A percentile compares a stretch with the other conserved stretches of the same genome.
Conservation (phyloP, 2,797 vertebrate genomes). For the Bucorvus abyssinicus region DNA sequence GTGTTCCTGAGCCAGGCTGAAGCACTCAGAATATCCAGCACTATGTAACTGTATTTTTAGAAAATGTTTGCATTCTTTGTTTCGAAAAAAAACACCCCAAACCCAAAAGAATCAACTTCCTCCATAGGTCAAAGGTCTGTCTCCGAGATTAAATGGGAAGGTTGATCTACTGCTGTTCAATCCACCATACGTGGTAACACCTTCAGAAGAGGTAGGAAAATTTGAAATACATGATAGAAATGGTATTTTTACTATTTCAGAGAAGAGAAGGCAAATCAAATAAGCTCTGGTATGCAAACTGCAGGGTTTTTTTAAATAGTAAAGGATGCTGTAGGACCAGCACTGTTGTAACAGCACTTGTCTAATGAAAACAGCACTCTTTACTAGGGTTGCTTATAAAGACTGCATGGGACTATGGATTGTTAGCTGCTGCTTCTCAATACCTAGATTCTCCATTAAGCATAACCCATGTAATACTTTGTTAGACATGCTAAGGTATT, state of each 20-base stretch:
- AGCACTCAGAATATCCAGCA: neutral
- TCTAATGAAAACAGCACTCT: neutral
- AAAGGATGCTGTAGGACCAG: neutral
- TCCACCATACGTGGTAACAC: slow-evolving; percentile 93
- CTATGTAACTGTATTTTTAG: neutral
- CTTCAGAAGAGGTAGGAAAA: slow-evolving; percentile 86
- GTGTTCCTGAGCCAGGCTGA: neutral
- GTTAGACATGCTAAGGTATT: neutral
- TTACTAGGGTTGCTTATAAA: neutral
- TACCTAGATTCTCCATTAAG: neutral
- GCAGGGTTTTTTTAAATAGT: neutral
- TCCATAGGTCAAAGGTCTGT: slow-evolving; percentile 82
- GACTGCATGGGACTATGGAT: neutral
- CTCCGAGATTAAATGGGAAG: slow-evolving; percentile 83
- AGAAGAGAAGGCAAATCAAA: neutral
- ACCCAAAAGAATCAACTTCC: neutral
- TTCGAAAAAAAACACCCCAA: neutral
- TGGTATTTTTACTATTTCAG: neutral
- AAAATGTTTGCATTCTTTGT: neutral
- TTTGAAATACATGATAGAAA: neutral
- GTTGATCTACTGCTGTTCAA: slow-evolving; percentile 94
- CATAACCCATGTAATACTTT: neutral
- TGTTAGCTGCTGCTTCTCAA: neutral
- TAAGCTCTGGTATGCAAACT: neutral
- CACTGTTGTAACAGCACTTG: neutral